phyloP scores from a whole-genome alignment of 1,140 invertebrate genomes.

The Drosophila leontia region DNA sequence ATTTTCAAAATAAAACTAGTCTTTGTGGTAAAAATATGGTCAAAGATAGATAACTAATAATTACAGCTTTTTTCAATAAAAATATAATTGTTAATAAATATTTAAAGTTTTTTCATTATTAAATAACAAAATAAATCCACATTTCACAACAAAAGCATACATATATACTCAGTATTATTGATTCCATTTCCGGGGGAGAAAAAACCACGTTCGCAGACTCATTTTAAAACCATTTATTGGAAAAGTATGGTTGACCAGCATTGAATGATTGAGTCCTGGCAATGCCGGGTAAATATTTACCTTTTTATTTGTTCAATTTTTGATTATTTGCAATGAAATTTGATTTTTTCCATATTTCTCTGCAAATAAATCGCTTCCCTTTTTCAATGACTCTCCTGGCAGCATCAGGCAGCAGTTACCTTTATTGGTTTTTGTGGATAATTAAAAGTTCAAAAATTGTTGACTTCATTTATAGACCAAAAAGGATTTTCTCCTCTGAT shows the following conservation, averaged over 20 bases:
- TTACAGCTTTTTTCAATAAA: too few relatives aligned
- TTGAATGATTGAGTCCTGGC: conserved; percentile 3
- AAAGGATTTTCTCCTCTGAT: neutral
- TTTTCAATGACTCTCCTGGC: neutral
- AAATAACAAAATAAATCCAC: neutral
- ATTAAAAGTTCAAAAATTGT: conserved; percentile 46
- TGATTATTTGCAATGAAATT: conserved; percentile 26
- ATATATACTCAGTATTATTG: neutral
- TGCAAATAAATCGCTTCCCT: conserved; percentile 20
- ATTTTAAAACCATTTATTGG: neutral
- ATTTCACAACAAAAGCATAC: neutral
- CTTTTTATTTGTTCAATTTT: conserved; percentile 1
- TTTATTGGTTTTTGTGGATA: conserved; percentile 34
- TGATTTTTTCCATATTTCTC: conserved; percentile 10
- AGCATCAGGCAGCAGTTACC: neutral
- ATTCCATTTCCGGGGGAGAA: neutral
- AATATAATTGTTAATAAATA: neutral
- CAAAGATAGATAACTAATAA: too few relatives aligned
- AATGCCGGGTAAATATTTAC: conserved; percentile 23
- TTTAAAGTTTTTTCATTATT: neutral
- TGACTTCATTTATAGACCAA: conserved; percentile 14
- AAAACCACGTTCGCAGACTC: neutral
- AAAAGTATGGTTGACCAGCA: neutral
- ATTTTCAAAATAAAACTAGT: too few relatives aligned
- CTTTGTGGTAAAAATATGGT: too few relatives aligned